Evolutionary conservation across 2,113 vertebrate species (phyloP).

Genomic region (Chaetura pelagica): DNA sequence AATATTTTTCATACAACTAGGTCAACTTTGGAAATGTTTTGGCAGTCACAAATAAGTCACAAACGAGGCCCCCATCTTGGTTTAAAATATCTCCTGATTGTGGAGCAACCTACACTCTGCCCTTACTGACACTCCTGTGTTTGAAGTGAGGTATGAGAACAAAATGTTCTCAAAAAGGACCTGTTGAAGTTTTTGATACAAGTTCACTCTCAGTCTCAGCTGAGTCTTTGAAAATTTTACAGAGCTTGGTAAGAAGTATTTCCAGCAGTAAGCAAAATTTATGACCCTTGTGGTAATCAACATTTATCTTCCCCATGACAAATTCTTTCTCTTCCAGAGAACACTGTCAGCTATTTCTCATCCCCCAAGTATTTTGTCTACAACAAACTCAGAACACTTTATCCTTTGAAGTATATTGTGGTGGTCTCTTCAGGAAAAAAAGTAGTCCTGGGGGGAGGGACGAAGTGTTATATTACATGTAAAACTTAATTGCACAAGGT

Average conservation of each 20-base stretch:
- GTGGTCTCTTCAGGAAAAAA: neutral
- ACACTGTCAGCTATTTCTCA: neutral
- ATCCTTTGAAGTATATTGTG: neutral
- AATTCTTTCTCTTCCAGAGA: conserved; percentile 22
- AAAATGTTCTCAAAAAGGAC: neutral
- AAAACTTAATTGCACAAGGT: neutral
- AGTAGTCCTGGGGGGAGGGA: neutral
- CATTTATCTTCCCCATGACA: conserved; percentile 4
- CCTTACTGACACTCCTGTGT: neutral
- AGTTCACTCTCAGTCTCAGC: neutral
- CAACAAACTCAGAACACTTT: conserved; percentile 22
- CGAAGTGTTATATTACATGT: neutral
- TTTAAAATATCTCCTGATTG: neutral
- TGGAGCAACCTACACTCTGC: neutral
- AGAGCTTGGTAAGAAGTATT: neutral
- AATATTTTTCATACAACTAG: conserved; percentile 23
- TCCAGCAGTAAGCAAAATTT: conserved; percentile 42
- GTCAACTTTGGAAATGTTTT: neutral
- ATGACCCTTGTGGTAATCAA: neutral
- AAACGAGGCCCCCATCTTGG: neutral
- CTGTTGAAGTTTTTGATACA: neutral
- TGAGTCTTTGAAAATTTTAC: neutral
- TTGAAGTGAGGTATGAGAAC: neutral
- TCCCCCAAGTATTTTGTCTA: neutral
- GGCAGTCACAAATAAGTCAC: neutral